These are phyloP conservation scores for Drosophila basisetae DNA, from an alignment of 2,888 invertebrate species.

Conservation along the genomic window DNA sequence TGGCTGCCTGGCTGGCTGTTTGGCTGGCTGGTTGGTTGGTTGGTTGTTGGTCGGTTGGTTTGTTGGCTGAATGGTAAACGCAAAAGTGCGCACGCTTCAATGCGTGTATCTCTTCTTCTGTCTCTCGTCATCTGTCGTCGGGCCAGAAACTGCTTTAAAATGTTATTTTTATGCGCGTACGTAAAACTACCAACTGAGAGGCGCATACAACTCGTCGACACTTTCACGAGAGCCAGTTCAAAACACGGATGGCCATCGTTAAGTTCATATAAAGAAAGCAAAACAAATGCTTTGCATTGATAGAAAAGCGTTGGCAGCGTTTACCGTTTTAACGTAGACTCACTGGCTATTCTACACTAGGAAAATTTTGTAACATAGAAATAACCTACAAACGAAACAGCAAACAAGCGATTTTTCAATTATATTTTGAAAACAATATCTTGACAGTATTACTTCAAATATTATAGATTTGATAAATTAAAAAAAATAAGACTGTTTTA, in stretches of 20 bases:
- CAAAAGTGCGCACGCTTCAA: constrained; percentile 76
- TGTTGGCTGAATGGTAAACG: constrained; percentile 64
- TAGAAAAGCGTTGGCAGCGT: constrained; percentile 43
- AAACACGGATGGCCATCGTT: constrained; percentile 30
- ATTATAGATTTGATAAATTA: neutral
- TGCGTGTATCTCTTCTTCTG: constrained; percentile 63
- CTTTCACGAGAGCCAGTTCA: constrained; percentile 9
- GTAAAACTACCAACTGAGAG: constrained; percentile 17
- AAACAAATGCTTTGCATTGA: constrained; percentile 41
- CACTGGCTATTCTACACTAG: constrained; percentile 12
- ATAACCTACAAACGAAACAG: neutral
- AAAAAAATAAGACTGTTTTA: neutral
- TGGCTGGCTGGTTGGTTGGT: constrained; percentile 32
- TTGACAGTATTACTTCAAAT: neutral
- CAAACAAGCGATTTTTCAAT: neutral
- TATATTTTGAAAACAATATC: neutral
- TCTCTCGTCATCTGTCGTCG: constrained; percentile 60
- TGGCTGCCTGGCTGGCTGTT: constrained; percentile 22
- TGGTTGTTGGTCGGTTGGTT: constrained; percentile 31
- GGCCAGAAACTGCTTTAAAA: constrained; percentile 64
- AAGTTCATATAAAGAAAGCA: constrained; percentile 47
- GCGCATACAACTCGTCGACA: constrained; percentile 22
- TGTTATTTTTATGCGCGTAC: constrained; percentile 65
- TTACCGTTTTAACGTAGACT: constrained; percentile 5
- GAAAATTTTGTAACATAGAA: no score